These are phyloP conservation scores for Microchrysa polita DNA, from an alignment of 2,888 invertebrate species.

Conservation along the genomic window DNA sequence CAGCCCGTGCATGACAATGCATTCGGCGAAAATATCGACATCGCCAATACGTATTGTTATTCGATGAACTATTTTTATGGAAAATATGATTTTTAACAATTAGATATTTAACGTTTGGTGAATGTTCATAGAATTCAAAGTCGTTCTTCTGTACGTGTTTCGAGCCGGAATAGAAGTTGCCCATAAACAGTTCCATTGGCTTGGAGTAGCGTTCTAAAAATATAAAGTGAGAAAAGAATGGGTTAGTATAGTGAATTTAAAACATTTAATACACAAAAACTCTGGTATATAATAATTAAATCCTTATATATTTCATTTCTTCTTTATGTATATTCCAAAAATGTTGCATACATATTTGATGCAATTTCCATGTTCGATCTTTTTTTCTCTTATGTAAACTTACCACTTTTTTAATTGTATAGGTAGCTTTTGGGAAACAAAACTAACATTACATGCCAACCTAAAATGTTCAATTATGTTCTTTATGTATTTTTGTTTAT, in stretches of 20 bases:
- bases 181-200: slow-evolving; percentile 23
- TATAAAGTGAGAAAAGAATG: slow-evolving; percentile 16
- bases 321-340: too few species aligned
- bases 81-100: slow-evolving; percentile 48
- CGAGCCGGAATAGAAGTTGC: slow-evolving; percentile 16
- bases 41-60: slow-evolving; percentile 48
- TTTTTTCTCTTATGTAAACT: too few species aligned
- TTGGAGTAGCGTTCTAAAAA: slow-evolving; percentile 28
- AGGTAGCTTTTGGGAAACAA: too few species aligned
- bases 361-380: too few species aligned
- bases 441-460: too few species aligned
- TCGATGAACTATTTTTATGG: slow-evolving; percentile 47
- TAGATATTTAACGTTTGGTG: slow-evolving; percentile 33
- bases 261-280: too few species aligned
- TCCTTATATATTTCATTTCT: too few species aligned
- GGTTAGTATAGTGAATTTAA: slow-evolving; percentile 27
- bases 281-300: too few species aligned
- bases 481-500: too few species aligned
- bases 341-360: too few species aligned
- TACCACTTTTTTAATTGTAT: too few species aligned
- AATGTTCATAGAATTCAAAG: slow-evolving; percentile 39
- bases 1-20: slow-evolving; percentile 49
- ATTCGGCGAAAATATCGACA: slow-evolving; percentile 49
- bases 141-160: slow-evolving; percentile 12
- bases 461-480: too few species aligned